Conservation (phyloP, 2,113 vertebrate species). For the Balaenoptera acutorostrata region DNA sequence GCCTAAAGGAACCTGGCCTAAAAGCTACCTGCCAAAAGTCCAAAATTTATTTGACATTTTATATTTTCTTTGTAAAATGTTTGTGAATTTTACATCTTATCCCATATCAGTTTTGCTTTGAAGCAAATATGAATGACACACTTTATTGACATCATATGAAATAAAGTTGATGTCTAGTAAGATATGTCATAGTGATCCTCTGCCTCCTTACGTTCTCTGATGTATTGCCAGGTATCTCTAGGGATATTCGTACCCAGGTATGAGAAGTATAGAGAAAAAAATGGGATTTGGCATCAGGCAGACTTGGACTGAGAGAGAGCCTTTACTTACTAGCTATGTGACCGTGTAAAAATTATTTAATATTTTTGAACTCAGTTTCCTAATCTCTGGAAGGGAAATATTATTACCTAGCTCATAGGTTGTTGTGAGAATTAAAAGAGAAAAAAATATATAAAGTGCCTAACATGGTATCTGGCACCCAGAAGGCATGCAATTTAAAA, state of each 20-base stretch:
- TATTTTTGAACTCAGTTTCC: conserved; percentile 9
- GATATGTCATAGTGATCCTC: background rate
- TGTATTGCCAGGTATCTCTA: background rate
- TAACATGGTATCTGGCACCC: background rate
- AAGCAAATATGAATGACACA: background rate
- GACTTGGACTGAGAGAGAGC: background rate
- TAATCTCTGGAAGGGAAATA: conserved; percentile 3
- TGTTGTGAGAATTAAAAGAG: background rate
- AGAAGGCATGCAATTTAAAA: background rate
- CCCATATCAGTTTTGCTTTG: background rate
- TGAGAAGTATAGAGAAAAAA: background rate
- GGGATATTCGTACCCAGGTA: background rate
- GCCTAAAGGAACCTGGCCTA: background rate
- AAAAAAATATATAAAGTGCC: background rate
- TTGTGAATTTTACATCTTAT: background rate
- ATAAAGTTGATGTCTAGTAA: background rate
- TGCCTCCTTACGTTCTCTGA: background rate
- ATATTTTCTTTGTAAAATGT: background rate
- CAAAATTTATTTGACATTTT: background rate
- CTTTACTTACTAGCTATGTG: background rate
- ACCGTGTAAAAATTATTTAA: background rate
- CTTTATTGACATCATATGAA: background rate
- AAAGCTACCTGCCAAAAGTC: background rate
- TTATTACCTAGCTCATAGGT: background rate
- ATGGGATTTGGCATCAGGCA: background rate